A percentile compares a stretch with the other conserved stretches of the same genome.
phyloP scores from a whole-genome alignment of 2,888 invertebrate species.

The Himalopsyche tibetana region DNA sequence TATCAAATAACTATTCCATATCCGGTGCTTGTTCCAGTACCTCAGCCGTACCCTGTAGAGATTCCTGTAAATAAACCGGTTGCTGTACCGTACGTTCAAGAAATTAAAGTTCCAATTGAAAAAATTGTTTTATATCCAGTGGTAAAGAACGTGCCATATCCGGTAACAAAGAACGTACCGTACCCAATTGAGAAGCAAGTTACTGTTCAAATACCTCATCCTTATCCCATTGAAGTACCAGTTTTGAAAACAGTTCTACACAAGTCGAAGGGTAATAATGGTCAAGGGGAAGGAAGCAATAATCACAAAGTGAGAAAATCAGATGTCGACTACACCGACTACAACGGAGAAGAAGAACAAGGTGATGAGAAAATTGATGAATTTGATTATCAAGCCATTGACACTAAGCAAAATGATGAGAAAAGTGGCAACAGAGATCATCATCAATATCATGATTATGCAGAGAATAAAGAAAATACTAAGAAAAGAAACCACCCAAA shows the following conservation, averaged over 20 bases:
- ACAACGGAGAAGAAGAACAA: slow-evolving; percentile 36
- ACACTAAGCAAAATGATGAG: background rate
- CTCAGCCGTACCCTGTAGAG: slow-evolving; percentile 86
- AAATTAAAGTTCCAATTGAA: slow-evolving; percentile 78
- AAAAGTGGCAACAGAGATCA: slow-evolving; percentile 13
- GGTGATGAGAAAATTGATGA: slow-evolving; percentile 31
- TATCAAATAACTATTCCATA: slow-evolving; percentile 85
- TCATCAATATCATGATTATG: background rate
- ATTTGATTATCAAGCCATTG: background rate
- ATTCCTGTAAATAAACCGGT: slow-evolving; percentile 84
- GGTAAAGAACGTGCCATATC: slow-evolving; percentile 84
- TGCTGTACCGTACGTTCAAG: slow-evolving; percentile 81
- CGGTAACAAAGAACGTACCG: slow-evolving; percentile 85
- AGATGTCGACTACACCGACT: slow-evolving; percentile 1
- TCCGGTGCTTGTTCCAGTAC: slow-evolving; percentile 84
- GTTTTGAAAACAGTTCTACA: slow-evolving; percentile 81
- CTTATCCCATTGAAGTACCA: slow-evolving; percentile 85
- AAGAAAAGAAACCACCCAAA: background rate
- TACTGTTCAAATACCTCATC: slow-evolving; percentile 85
- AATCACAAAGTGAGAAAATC: background rate
- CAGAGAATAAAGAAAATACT: slow-evolving; percentile 21
- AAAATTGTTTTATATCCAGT: slow-evolving; percentile 83
- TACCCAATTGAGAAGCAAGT: slow-evolving; percentile 85
- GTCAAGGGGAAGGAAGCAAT: background rate
- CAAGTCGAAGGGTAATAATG: slow-evolving; percentile 69